Conservation (phyloP, 2,113 vertebrate species). For the Perca flavescens region DNA sequence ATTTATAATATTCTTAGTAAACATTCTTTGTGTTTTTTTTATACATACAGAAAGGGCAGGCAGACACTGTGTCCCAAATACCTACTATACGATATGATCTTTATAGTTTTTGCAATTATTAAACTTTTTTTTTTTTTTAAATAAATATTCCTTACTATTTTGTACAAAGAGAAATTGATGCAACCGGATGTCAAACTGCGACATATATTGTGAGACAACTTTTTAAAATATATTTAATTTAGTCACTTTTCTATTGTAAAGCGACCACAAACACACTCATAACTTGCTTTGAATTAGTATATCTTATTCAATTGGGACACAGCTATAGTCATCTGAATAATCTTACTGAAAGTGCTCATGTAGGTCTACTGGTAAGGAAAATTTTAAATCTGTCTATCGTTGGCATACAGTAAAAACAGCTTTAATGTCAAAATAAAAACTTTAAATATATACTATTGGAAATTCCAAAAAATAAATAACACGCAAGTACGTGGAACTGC, state of each 20-base stretch:
- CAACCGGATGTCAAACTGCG: not conserved
- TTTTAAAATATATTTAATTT: not conserved
- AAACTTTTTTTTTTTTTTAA: not conserved
- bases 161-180: not conserved
- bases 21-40: not conserved
- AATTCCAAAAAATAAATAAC: constrained; percentile 5
- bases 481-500: not conserved
- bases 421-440: not conserved
- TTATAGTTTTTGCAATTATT: not conserved
- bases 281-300: not conserved
- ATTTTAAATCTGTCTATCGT: not conserved
- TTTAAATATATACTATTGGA: constrained; percentile 2
- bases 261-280: too few relatives aligned
- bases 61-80: not conserved
- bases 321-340: not conserved
- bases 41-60: not conserved
- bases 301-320: not conserved
- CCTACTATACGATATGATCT: not conserved
- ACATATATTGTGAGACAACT: not conserved
- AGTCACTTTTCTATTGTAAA: not conserved
- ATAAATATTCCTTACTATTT: not conserved
- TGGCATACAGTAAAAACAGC: not conserved
- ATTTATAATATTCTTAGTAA: not conserved
- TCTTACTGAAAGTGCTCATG: not conserved
- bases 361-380: not conserved